A percentile compares a stretch with the other conserved stretches of the same genome.
phyloP scores from a whole-genome alignment of 1,140 invertebrate species.

The Radopholus similis region DNA sequence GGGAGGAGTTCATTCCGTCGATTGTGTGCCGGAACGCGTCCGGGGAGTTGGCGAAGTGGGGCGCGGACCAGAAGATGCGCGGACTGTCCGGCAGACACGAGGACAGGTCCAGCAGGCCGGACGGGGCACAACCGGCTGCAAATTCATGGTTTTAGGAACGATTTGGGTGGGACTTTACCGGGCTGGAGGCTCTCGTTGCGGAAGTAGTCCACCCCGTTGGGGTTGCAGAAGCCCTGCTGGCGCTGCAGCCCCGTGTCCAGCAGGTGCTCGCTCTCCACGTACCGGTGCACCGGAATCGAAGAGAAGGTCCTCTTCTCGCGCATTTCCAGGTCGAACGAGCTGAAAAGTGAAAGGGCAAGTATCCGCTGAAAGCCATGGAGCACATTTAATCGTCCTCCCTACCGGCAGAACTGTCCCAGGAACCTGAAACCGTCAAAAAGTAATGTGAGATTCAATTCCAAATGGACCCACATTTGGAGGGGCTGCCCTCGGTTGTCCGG shows the following conservation, averaged over 20 bases:
- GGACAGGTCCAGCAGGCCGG: constrained; percentile 50
- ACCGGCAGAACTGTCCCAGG: constrained; percentile 49
- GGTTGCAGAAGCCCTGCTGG: constrained; percentile 52
- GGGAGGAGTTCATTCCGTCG: constrained; percentile 31
- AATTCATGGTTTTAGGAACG: background rate
- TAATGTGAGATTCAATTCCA: background rate
- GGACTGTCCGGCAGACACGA: constrained; percentile 45
- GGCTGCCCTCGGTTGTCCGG: constrained; percentile 33
- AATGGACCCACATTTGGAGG: constrained; percentile 11
- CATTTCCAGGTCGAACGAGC: constrained; percentile 49
- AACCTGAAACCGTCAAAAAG: constrained; percentile 30
- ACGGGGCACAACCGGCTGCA: constrained; percentile 43
- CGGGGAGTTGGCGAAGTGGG: constrained; percentile 48
- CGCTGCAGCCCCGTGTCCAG: constrained; percentile 34
- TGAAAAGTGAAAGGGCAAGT: constrained; percentile 20
- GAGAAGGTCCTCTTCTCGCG: constrained; percentile 1
- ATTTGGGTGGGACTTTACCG: constrained; percentile 7
- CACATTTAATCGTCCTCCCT: background rate
- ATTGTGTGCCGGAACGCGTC: constrained; percentile 31
- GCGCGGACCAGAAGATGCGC: constrained; percentile 50
- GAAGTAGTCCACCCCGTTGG: constrained; percentile 45
- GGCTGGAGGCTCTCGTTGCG: constrained; percentile 42
- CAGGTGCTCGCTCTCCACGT: constrained; percentile 30
- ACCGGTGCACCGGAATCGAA: constrained; percentile 41
- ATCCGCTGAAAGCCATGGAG: background rate